These are phyloP conservation scores for Sigmodon hispidus DNA, from an alignment of 2,113 vertebrate genomes.

Conservation along the genomic window DNA sequence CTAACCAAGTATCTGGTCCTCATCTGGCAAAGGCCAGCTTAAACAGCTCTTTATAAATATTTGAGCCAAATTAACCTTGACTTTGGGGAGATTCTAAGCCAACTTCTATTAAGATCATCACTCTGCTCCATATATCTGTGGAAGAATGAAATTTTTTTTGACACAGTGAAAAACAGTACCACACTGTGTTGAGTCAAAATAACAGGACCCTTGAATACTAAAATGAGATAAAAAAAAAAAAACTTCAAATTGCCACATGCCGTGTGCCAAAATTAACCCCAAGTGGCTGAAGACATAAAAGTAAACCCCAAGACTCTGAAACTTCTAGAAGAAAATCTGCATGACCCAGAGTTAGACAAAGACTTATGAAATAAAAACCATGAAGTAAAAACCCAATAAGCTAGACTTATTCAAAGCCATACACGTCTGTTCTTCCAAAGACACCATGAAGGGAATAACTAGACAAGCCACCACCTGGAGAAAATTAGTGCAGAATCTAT, in stretches of 20 bases:
- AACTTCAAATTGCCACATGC: background rate
- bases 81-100: background rate
- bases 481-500: background rate
- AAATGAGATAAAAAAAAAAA: background rate
- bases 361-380: background rate
- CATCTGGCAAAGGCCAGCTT: background rate
- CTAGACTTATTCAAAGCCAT: background rate
- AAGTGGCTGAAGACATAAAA: background rate
- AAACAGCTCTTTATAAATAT: background rate
- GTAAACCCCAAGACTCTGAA: background rate
- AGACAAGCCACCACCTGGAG: background rate
- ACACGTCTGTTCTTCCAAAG: background rate
- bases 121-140: background rate
- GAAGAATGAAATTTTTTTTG: conserved; percentile 22
- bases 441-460: background rate
- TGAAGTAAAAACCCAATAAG: background rate
- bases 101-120: conserved; percentile 14
- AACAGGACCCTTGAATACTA: background rate
- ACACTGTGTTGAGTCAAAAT: background rate
- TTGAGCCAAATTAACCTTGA: background rate
- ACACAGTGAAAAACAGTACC: background rate
- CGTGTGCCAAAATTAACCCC: background rate
- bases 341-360: background rate
- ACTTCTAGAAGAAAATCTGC: conserved; percentile 28
- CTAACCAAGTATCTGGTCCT: background rate